Base-by-base conservation (phyloP, 2,888 invertebrate species). In the Antitype chi region DNA sequence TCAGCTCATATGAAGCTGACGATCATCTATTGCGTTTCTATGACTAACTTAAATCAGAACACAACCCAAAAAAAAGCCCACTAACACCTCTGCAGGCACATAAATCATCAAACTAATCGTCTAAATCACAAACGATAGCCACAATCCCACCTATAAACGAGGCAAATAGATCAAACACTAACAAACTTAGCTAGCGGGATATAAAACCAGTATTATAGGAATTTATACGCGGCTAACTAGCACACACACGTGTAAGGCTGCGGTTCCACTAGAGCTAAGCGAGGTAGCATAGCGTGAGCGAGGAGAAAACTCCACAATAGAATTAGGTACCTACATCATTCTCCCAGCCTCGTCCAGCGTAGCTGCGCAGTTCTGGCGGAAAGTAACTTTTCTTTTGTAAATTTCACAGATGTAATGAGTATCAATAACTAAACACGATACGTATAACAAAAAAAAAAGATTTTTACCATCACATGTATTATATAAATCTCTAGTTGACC, bases 161-260 rank as follows among this genome's bases (percentile, higher is more conserved):
- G 73, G 59, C 73, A 71, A 71, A 84, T 86, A 84, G 73, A 86
- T 86, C 78, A 88, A 78, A 87, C 66, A 52, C 76, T 75, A 88
- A 86, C 79, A 81, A 87, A 85, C 76, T 83, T 71, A 82, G 63
- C 75, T 62, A 77, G 75, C 68, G 69, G 55, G 76, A 87, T 85
- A 88, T 85, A 84, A 90, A 91, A 90, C 88, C 88, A 88, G 87
- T 89, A 88, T 88, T 88, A 89, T 90, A 85, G 79, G 87, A 88
- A 91, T 91, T 91, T 91, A 92, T 92, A 91, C 85, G 85, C 85
- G 89, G 90, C 88, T 90, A 90, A 92, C 91, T 88, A 90, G 87
- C 87, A 91, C 90, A 78, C 64, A 76, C 80, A 67, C 87, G 90
- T 89, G 90, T 92, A 92, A 91, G 74, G 81, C 81, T 73, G 52